phyloP scores from a whole-genome alignment of 2,888 invertebrate genomes.

The Eristalinus aeneus region DNA sequence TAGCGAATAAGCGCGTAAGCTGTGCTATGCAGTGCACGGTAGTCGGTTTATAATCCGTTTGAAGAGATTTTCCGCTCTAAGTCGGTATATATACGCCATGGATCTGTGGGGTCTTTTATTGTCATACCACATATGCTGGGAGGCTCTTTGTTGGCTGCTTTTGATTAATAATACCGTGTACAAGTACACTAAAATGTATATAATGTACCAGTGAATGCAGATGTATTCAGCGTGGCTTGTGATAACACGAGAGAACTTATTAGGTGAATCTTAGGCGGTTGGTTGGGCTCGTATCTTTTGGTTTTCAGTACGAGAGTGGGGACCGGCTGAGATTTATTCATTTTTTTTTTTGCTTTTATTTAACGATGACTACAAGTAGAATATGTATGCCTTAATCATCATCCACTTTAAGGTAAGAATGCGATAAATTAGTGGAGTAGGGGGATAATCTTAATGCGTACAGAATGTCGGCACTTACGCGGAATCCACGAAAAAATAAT shows the following conservation, averaged over 20 bases:
- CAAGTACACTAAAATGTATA: constrained; percentile 19
- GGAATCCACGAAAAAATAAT: background rate
- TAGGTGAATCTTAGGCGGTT: constrained; percentile 47
- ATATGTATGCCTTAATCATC: constrained; percentile 56
- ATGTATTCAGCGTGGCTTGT: constrained; percentile 56
- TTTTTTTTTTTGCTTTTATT: constrained; percentile 20
- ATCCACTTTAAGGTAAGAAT: constrained; percentile 70
- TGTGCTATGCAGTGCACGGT: constrained; percentile 68
- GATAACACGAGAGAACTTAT: constrained; percentile 46
- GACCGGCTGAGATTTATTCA: constrained; percentile 10
- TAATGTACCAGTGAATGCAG: constrained; percentile 31
- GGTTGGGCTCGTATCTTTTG: background rate
- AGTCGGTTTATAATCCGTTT: constrained; percentile 78
- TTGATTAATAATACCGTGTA: constrained; percentile 64
- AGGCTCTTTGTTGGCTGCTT: constrained; percentile 54
- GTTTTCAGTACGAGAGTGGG: background rate
- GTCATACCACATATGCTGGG: constrained; percentile 37
- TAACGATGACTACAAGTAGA: constrained; percentile 32
- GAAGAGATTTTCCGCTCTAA: constrained; percentile 77
- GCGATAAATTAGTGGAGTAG: constrained; percentile 56
- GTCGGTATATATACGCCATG: constrained; percentile 77
- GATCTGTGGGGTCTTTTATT: constrained; percentile 56
- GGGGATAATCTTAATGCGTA: constrained; percentile 39
- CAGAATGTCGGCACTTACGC: background rate
- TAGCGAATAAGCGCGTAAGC: constrained; percentile 40